Evolutionary conservation across 2,888 invertebrate species (phyloP).

Genomic region (Gymnosoma rotundatum): DNA sequence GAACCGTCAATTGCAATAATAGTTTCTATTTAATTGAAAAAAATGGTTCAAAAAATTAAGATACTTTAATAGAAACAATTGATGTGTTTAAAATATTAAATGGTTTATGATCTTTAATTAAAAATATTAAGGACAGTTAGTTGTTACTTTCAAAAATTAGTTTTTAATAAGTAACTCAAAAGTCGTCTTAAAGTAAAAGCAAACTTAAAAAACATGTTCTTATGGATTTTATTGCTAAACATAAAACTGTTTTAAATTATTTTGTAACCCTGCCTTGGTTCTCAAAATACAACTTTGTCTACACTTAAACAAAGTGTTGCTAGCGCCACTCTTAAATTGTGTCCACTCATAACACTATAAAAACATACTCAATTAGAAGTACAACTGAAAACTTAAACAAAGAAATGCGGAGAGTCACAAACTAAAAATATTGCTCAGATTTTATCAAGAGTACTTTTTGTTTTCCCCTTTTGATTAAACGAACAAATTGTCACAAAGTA

Average conservation of each 20-base stretch:
- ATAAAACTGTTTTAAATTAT: neutral
- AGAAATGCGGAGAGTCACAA: constrained; percentile 22
- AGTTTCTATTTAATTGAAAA: too few species aligned
- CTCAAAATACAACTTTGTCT: constrained; percentile 63
- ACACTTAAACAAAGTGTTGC: constrained; percentile 44
- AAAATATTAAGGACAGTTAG: too few species aligned
- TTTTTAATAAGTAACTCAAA: too few species aligned
- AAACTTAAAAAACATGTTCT: neutral
- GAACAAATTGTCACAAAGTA: constrained; percentile 30
- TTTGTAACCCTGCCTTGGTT: constrained; percentile 34
- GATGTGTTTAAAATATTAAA: too few species aligned
- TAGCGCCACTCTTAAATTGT: constrained; percentile 60
- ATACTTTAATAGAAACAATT: too few species aligned
- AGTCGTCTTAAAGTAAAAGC: too few species aligned
- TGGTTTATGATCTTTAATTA: too few species aligned
- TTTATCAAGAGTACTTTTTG: neutral
- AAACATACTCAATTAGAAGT: constrained; percentile 42
- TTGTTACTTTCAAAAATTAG: too few species aligned
- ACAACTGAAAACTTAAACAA: neutral
- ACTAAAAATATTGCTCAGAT: constrained; percentile 20
- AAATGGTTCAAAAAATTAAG: too few species aligned
- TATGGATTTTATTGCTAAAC: neutral
- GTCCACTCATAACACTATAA: constrained; percentile 39
- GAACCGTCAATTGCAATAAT: too few species aligned
- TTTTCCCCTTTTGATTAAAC: constrained; percentile 13